phyloP scores from a whole-genome alignment of 2,888 invertebrate genomes.

The Meiosimyza platycephala region DNA sequence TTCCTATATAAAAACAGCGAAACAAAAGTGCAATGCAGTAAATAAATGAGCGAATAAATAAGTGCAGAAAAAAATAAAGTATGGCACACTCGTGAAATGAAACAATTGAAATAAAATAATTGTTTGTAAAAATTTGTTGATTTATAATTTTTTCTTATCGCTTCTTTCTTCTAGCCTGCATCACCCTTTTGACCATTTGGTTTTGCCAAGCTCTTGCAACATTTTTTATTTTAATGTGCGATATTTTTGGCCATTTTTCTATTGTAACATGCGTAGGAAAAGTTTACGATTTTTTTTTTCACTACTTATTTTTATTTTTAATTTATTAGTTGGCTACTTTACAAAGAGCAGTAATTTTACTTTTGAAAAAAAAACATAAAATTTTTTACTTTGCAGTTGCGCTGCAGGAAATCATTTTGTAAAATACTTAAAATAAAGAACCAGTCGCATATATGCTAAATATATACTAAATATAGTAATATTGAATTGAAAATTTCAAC shows the following conservation, averaged over 20 bases:
- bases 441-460: too few relatives aligned
- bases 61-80: conserved; percentile 12
- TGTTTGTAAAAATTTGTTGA: conserved; percentile 6
- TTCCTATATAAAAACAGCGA: neutral
- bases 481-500: too few relatives aligned
- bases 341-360: conserved; percentile 35
- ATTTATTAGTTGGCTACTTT: conserved; percentile 40
- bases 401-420: too few relatives aligned
- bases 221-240: neutral
- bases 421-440: too few relatives aligned
- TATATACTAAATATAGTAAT: too few relatives aligned
- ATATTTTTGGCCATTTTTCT: conserved; percentile 32
- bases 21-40: neutral
- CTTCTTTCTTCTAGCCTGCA: neutral
- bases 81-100: conserved; percentile 7
- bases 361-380: neutral
- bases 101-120: conserved; percentile 35
- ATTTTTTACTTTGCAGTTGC: too few relatives aligned
- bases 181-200: neutral
- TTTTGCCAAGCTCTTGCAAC: conserved; percentile 5
- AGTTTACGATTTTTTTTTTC: neutral
- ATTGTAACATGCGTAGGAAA: conserved; percentile 33
- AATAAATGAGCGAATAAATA: conserved; percentile 1
- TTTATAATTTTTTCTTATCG: neutral
- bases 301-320: conserved; percentile 8